A percentile compares a stretch with the other conserved stretches of the same genome.
Evolutionary conservation across 2,113 vertebrate species (phyloP).

Genomic region (Ophthalmolycus amberensis): DNA sequence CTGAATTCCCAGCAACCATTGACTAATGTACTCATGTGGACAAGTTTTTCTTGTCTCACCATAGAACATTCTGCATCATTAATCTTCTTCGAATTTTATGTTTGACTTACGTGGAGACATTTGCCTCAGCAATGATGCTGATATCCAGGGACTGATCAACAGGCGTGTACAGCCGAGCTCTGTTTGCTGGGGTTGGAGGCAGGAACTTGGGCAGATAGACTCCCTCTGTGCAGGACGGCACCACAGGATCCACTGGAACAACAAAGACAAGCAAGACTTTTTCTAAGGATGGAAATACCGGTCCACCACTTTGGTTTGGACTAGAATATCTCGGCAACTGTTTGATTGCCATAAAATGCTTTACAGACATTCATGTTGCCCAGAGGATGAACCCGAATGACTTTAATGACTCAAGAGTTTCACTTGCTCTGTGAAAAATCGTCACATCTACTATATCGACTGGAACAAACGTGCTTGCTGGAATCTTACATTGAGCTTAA

Average conservation of each 20-base stretch:
- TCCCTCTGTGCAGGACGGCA: constrained; percentile 46
- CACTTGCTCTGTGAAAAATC: background rate
- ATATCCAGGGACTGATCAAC: constrained; percentile 38
- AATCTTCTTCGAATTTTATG: background rate
- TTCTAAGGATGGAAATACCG: background rate
- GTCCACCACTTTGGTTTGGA: background rate
- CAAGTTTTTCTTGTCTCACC: background rate
- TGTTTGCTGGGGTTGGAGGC: constrained; percentile 49
- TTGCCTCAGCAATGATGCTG: constrained; percentile 10
- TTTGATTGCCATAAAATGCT: background rate
- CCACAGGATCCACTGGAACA: constrained; percentile 51
- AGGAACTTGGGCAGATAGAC: constrained; percentile 54
- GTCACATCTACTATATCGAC: background rate
- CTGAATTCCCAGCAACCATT: background rate
- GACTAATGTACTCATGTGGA: background rate
- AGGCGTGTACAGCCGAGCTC: constrained; percentile 6
- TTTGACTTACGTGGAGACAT: background rate
- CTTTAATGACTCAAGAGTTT: background rate
- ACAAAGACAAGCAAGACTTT: background rate
- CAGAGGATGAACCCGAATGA: background rate
- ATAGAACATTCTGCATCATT: background rate
- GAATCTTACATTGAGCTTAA: no score
- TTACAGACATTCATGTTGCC: background rate
- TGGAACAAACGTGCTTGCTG: background rate
- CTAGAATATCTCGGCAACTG: background rate